Percentiles rank a stretch among this genome's conserved stretches.
phyloP scores from a whole-genome alignment of 1,140 invertebrate species.

The Belonocnema kinseyi region DNA sequence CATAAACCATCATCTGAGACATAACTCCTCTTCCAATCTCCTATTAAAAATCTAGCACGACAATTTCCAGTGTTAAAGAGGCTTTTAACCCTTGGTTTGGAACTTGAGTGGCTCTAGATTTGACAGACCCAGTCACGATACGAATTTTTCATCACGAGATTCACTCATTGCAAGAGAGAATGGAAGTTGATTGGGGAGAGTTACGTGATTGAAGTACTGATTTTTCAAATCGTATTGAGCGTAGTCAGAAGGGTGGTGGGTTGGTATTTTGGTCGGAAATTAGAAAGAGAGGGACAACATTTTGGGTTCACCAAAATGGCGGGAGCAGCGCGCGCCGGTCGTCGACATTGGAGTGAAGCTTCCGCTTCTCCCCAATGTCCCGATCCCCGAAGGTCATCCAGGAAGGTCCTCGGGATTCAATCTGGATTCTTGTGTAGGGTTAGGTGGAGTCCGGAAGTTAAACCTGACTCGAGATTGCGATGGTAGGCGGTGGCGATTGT shows the following conservation, averaged over 20 bases:
- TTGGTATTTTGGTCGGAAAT: not conserved
- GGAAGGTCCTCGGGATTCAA: constrained; percentile 3
- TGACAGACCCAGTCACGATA: not conserved
- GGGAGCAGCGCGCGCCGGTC: constrained; percentile 50
- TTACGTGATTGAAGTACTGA: not conserved
- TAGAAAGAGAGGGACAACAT: constrained; percentile 17
- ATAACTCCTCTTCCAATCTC: too few relatives aligned
- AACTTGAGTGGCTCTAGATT: too few relatives aligned
- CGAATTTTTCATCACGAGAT: not conserved
- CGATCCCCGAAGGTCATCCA: constrained; percentile 11
- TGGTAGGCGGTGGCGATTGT: constrained; percentile 85
- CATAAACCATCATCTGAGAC: too few relatives aligned
- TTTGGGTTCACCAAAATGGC: constrained; percentile 71
- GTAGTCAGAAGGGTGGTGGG: not conserved
- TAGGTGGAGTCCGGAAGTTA: constrained; percentile 38
- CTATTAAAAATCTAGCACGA: too few relatives aligned
- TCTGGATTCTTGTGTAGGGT: not conserved
- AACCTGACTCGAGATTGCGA: constrained; percentile 63
- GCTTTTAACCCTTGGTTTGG: too few relatives aligned
- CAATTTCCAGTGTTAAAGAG: too few relatives aligned
- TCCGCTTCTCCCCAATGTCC: constrained; percentile 26
- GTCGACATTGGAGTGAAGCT: constrained; percentile 41
- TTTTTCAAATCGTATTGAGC: constrained; percentile 2
- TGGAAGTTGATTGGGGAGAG: not conserved
- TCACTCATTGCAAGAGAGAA: not conserved